These are phyloP conservation scores for Osmerus mordax DNA, from an alignment of 2,113 vertebrate genomes.

Conservation along the genomic window DNA sequence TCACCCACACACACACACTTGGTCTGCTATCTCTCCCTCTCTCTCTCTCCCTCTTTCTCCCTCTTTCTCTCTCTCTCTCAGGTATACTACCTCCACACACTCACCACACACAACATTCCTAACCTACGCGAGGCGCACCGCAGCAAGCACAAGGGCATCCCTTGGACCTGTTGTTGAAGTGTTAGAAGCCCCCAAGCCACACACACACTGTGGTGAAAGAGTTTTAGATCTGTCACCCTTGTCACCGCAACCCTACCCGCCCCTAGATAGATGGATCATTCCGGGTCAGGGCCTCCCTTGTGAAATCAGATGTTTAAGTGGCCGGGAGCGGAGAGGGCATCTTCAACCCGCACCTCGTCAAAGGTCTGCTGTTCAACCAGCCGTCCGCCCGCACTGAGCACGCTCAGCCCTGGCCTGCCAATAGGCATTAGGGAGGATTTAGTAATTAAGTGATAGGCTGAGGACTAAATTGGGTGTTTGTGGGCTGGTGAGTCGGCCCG, in stretches of 20 bases:
- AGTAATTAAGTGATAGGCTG: slow-evolving; percentile 83
- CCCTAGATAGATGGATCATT: slow-evolving; percentile 58
- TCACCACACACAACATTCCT: too few species aligned
- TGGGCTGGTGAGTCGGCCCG: slow-evolving; percentile 67
- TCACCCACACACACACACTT: not conserved
- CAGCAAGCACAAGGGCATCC: too few species aligned
- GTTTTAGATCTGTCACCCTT: not conserved
- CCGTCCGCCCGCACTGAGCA: slow-evolving; percentile 55
- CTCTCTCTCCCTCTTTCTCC: not conserved
- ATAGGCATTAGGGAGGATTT: slow-evolving; percentile 80
- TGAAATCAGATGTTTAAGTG: slow-evolving; percentile 74
- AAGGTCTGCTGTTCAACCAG: slow-evolving; percentile 74
- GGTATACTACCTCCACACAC: not conserved
- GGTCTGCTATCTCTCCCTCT: not conserved
- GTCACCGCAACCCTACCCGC: not conserved
- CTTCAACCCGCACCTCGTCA: slow-evolving; percentile 70
- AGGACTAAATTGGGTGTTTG: slow-evolving; percentile 83
- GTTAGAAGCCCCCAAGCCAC: slow-evolving; percentile 1
- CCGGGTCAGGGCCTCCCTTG: slow-evolving; percentile 49
- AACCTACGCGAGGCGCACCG: too few species aligned
- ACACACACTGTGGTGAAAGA: not conserved
- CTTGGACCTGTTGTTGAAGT: not conserved
- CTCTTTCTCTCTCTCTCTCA: not conserved
- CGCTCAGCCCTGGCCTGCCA: slow-evolving; percentile 69
- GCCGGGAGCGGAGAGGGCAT: slow-evolving; percentile 49